A percentile compares a stretch with the other conserved stretches of the same genome.
Evolutionary conservation across 2,888 invertebrate species (phyloP).

Genomic region (Cantharis lateralis): DNA sequence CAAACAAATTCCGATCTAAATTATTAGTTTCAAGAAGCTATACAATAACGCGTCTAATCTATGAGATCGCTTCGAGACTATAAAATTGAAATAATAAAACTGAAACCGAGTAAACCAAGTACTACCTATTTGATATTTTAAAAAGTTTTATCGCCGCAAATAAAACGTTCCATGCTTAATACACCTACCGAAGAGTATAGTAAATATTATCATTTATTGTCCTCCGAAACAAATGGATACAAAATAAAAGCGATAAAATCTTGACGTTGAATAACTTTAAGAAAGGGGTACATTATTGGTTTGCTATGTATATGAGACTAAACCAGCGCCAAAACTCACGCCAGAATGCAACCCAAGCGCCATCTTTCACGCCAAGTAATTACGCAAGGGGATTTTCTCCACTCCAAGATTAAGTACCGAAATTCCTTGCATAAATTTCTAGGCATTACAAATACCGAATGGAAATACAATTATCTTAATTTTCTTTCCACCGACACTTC

Average conservation of each 20-base stretch:
- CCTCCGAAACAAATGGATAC: not conserved
- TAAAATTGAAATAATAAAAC: not conserved
- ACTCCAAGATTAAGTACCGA: constrained; percentile 53
- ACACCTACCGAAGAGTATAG: not conserved
- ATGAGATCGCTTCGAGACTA: not conserved
- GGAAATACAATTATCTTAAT: constrained; percentile 55
- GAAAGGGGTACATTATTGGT: constrained; percentile 31
- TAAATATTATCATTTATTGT: not conserved
- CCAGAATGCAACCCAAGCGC: constrained; percentile 48
- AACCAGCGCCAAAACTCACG: constrained; percentile 31
- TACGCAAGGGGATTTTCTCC: constrained; percentile 54
- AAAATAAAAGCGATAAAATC: constrained; percentile 1
- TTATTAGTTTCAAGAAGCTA: not conserved
- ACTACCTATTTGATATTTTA: not conserved
- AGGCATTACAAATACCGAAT: constrained; percentile 53
- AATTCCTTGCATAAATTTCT: constrained; percentile 54
- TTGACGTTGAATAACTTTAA: constrained; percentile 21
- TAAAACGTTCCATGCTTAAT: not conserved
- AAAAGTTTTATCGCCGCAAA: not conserved
- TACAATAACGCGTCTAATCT: not conserved
- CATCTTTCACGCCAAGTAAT: constrained; percentile 54
- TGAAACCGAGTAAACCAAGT: not conserved
- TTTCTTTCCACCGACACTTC: constrained; percentile 48
- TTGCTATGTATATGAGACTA: constrained; percentile 27
- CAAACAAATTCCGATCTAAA: not conserved